phyloP scores from a whole-genome alignment of 2,797 vertebrate species.

The Pipistrellus pygmaeus region DNA sequence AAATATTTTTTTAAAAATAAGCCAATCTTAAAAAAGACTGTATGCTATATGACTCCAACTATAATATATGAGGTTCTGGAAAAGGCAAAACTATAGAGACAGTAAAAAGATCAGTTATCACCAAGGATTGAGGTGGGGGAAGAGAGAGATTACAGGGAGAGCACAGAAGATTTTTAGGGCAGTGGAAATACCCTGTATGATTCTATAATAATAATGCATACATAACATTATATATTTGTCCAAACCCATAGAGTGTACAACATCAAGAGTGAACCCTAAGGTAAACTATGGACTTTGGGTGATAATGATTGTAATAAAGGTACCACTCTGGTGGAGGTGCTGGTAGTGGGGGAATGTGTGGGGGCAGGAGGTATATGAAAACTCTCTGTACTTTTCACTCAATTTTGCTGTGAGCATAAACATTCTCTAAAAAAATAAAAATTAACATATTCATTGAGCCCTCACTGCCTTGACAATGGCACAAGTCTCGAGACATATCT shows the following conservation, averaged over 20 bases:
- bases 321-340: not conserved
- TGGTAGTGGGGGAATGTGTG: not conserved
- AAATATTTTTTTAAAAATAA: not conserved
- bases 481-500: not conserved
- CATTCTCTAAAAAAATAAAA: not conserved
- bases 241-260: not conserved
- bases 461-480: not conserved
- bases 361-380: not conserved
- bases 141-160: not conserved
- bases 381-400: not conserved
- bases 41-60: not conserved
- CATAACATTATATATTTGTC: not conserved
- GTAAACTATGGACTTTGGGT: not conserved
- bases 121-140: not conserved
- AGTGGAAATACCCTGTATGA: not conserved
- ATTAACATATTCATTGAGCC: not conserved
- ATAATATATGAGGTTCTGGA: not conserved
- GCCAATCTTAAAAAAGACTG: not conserved
- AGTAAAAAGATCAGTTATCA: not conserved
- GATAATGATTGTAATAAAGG: not conserved
- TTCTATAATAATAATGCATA: not conserved
- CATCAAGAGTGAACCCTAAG: not conserved
- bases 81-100: not conserved
- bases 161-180: not conserved
- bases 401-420: not conserved